These are phyloP conservation scores for Aegotheles bennettii DNA, from an alignment of 2,113 vertebrate species.

Conservation along the genomic window DNA sequence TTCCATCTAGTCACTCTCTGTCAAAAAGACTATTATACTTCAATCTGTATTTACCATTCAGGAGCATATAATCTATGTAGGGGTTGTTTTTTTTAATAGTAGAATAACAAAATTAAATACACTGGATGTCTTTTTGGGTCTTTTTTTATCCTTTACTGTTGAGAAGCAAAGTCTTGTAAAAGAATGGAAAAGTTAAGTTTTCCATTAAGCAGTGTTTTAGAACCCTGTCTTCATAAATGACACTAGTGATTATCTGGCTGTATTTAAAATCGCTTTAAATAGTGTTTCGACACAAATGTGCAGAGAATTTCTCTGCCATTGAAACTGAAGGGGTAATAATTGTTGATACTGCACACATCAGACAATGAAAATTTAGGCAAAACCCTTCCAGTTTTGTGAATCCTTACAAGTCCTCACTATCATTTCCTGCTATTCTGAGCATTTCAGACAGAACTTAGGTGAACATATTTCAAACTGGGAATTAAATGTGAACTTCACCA, in stretches of 20 bases:
- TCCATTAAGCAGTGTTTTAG: neutral
- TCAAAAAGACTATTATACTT: neutral
- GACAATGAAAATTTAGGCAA: neutral
- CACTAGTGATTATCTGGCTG: neutral
- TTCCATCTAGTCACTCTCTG: neutral
- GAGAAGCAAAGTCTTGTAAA: neutral
- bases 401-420: neutral
- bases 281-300: neutral
- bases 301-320: neutral
- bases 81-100: neutral
- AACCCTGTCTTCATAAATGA: neutral
- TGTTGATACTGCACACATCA: neutral
- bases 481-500: neutral
- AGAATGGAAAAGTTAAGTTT: neutral
- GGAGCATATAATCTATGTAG: neutral
- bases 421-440: neutral
- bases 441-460: neutral
- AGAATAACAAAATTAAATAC: neutral
- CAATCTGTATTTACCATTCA: neutral
- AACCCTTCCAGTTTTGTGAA: neutral
- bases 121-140: neutral
- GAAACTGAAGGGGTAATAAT: neutral
- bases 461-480: neutral
- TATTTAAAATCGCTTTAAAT: neutral
- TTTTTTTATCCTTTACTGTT: neutral